Evolutionary conservation across 2,797 vertebrate genomes (phyloP).

Genomic region (Rousettus madagascariensis): DNA sequence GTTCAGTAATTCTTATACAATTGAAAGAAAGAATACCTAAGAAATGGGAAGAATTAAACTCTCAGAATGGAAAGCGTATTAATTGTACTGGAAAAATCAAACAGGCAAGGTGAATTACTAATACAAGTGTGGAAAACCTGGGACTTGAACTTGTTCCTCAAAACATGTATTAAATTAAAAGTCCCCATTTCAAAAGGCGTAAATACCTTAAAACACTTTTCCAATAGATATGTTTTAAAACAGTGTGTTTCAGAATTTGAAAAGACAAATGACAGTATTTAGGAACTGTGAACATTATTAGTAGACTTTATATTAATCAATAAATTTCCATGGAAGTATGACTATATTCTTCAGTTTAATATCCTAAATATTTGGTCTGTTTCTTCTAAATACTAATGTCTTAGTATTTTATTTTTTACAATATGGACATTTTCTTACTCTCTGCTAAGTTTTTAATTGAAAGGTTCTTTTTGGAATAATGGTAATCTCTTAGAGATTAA

Average conservation of each 20-base stretch:
- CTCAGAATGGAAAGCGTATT: constrained; percentile 26
- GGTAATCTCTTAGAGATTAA: background rate
- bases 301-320: background rate
- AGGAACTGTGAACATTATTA: constrained; percentile 12
- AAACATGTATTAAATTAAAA: background rate
- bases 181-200: background rate
- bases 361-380: background rate
- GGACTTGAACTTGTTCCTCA: background rate
- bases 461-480: background rate
- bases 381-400: background rate
- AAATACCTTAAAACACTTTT: background rate
- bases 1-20: background rate
- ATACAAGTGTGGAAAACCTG: background rate
- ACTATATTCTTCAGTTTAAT: constrained; percentile 9
- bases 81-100: background rate
- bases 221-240: background rate
- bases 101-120: background rate
- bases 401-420: background rate
- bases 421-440: background rate
- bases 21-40: background rate
- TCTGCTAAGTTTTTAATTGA: background rate
- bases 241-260: background rate
- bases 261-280: background rate
- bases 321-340: background rate
- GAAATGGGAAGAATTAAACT: background rate